A percentile compares a stretch with the other conserved stretches of the same genome.
Conservation (phyloP, 2,797 vertebrate genomes). For the Chelonia mydas region DNA sequence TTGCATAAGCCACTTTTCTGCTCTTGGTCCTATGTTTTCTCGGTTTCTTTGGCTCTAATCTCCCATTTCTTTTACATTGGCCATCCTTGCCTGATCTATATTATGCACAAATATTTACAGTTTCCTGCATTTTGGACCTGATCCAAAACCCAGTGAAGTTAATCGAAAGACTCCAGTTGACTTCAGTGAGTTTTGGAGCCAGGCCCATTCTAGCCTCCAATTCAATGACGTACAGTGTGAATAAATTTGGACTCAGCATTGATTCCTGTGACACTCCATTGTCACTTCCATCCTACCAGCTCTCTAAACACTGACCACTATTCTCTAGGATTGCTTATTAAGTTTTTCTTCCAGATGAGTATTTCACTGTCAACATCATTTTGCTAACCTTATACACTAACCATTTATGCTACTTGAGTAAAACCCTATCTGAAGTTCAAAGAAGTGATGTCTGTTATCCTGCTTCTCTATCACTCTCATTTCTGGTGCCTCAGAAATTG, state of each 20-base stretch:
- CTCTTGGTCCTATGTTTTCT: neutral
- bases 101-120: neutral
- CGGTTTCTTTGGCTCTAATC: neutral
- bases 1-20: neutral
- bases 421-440: neutral
- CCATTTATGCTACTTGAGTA: neutral
- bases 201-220: neutral
- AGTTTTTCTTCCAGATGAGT: neutral
- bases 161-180: neutral
- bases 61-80: neutral
- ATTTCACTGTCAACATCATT: neutral
- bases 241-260: neutral
- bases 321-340: neutral
- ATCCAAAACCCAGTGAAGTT: neutral
- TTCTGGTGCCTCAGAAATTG: neutral
- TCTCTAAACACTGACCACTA: neutral
- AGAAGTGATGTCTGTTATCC: neutral
- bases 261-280: fast-evolving
- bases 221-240: neutral
- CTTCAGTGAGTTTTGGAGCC: neutral
- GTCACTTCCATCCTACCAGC: neutral
- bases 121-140: neutral
- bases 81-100: neutral
- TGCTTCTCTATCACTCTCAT: neutral
- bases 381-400: neutral